Percentiles rank a stretch among this genome's conserved stretches.
phyloP scores from a whole-genome alignment of 2,113 vertebrate genomes.

The Coturnix japonica region DNA sequence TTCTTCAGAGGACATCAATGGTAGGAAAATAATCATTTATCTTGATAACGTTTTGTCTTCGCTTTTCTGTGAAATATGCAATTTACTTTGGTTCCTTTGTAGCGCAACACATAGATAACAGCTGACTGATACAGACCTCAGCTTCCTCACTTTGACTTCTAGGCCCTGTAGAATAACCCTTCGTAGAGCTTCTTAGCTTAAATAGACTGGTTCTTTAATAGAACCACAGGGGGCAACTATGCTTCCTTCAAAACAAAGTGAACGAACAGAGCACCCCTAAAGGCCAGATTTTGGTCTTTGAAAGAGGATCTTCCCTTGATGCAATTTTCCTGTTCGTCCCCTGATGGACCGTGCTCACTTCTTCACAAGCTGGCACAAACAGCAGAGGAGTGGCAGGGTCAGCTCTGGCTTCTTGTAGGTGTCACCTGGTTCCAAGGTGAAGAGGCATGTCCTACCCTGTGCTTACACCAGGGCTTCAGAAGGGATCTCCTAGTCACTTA shows the following conservation, averaged over 20 bases:
- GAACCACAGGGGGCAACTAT: neutral
- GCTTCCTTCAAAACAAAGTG: neutral
- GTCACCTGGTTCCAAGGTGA: neutral
- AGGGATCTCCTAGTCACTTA: neutral
- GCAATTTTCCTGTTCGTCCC: neutral
- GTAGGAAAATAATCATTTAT: neutral
- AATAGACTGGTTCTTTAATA: neutral
- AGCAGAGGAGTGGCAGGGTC: neutral
- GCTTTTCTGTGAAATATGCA: neutral
- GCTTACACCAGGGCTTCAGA: neutral
- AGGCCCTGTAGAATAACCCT: neutral
- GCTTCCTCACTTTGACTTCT: neutral
- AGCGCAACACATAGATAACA: neutral
- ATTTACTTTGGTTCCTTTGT: neutral
- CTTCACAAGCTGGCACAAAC: neutral
- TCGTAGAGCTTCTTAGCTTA: neutral
- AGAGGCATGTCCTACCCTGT: neutral
- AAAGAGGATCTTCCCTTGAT: accelerated
- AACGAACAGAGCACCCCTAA: neutral
- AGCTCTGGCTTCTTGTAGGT: neutral
- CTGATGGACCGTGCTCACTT: neutral
- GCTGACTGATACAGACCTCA: neutral
- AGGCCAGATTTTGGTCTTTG: neutral
- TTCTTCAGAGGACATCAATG: neutral
- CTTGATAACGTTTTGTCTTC: neutral